Evolutionary conservation across 2,888 invertebrate genomes (phyloP).

Genomic region (Leptura quadrifasciata): DNA sequence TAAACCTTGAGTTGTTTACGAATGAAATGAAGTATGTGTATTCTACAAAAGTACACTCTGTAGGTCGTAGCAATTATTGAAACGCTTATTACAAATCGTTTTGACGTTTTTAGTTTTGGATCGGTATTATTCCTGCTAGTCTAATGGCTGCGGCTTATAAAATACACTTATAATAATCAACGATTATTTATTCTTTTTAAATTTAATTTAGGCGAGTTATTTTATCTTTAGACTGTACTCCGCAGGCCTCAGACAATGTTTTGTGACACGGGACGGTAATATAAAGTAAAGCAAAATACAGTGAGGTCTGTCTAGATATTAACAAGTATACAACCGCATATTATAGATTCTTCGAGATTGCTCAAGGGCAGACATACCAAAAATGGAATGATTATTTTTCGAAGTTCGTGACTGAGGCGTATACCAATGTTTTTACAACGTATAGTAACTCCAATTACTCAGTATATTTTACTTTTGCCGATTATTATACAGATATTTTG

Average conservation of each 20-base stretch:
- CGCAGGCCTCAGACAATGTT: slow-evolving; percentile 42
- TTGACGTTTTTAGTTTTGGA: slow-evolving; percentile 12
- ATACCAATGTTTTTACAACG: slow-evolving; percentile 66
- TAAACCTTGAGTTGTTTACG: slow-evolving; percentile 60
- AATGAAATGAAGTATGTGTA: slow-evolving; percentile 47
- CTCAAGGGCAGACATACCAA: slow-evolving; percentile 72
- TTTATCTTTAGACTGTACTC: slow-evolving; percentile 6
- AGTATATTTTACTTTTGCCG: slow-evolving; percentile 52
- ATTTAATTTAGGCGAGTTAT: neutral
- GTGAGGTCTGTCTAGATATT: slow-evolving; percentile 45
- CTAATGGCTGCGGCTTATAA: too few species aligned
- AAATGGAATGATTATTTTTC: slow-evolving; percentile 71
- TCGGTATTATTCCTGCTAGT: too few species aligned
- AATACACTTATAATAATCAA: too few species aligned
- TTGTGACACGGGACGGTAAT: slow-evolving; percentile 27
- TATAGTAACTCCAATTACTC: slow-evolving; percentile 59
- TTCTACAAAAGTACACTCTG: slow-evolving; percentile 37
- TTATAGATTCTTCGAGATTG: slow-evolving; percentile 68
- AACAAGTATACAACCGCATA: slow-evolving; percentile 61
- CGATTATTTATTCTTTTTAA: neutral
- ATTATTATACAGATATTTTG: slow-evolving; percentile 49
- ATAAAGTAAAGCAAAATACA: slow-evolving; percentile 46
- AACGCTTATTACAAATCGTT: slow-evolving; percentile 6
- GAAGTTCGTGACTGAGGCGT: slow-evolving; percentile 68
- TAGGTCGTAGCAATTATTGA: neutral